Conservation (phyloP, 92 coral and sea anemone species). For the Porites cylindrica region DNA sequence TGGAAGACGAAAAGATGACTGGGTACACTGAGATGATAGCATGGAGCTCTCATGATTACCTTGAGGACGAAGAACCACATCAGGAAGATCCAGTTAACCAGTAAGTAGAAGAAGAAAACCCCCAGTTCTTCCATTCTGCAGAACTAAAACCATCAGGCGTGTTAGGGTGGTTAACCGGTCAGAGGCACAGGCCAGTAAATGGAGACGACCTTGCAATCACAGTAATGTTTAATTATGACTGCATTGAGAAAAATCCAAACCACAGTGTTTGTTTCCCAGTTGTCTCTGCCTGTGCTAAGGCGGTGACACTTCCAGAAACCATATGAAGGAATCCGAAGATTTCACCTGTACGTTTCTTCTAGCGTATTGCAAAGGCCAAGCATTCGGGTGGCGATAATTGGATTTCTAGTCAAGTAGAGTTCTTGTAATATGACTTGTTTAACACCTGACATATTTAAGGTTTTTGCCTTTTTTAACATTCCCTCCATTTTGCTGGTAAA, state of each 20-base stretch:
- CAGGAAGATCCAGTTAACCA: constrained; percentile 8
- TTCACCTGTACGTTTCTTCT: too few species aligned
- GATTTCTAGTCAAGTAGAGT: constrained; percentile 27
- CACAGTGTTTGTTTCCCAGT: constrained; percentile 50
- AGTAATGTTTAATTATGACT: constrained; percentile 45
- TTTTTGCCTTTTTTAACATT: too few species aligned
- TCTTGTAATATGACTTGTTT: neutral
- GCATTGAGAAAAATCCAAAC: constrained; percentile 28
- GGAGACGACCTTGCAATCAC: constrained; percentile 44
- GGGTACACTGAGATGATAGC: constrained; percentile 54
- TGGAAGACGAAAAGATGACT: constrained; percentile 66
- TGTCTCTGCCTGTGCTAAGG: constrained; percentile 38
- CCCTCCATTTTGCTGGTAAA: too few species aligned
- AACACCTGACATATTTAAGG: neutral
- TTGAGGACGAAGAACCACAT: constrained; percentile 30
- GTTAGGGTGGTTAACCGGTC: constrained; percentile 39
- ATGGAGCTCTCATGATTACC: constrained; percentile 39
- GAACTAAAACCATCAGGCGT: constrained; percentile 30
- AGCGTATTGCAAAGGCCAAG: neutral
- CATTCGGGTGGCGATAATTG: neutral
- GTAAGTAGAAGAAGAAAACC: constrained; percentile 14
- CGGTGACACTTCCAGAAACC: constrained; percentile 47
- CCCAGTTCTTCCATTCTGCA: constrained; percentile 23
- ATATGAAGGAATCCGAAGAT: neutral
- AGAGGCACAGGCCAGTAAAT: constrained; percentile 57